phyloP scores from a whole-genome alignment of 2,113 vertebrate genomes.

The Mesitornis unicolor region DNA sequence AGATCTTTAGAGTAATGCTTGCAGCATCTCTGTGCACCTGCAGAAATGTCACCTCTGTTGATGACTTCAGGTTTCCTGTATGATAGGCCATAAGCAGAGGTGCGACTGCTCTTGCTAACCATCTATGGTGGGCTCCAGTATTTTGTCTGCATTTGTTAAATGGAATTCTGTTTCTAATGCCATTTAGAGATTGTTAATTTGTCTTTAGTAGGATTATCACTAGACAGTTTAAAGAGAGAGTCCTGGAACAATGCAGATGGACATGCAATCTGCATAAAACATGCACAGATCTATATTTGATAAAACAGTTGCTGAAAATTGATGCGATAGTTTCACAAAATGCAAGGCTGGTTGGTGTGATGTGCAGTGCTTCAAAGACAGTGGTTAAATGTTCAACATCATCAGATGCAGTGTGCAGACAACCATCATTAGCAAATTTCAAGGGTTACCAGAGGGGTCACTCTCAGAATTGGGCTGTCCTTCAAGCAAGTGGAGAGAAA shows the following conservation, averaged over 20 bases:
- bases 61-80: background rate
- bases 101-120: background rate
- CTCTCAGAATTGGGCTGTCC: background rate
- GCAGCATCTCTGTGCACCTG: background rate
- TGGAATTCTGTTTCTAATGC: slow-evolving; percentile 38
- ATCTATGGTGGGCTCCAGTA: background rate
- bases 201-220: slow-evolving; percentile 22
- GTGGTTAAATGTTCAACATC: background rate
- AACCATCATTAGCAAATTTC: background rate
- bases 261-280: slow-evolving; percentile 40
- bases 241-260: slow-evolving; percentile 48
- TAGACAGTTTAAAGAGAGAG: slow-evolving; percentile 24
- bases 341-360: background rate
- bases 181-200: slow-evolving; percentile 57
- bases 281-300: slow-evolving; percentile 44
- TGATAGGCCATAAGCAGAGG: background rate
- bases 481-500: background rate
- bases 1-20: background rate
- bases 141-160: slow-evolving; percentile 23
- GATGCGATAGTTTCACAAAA: slow-evolving; percentile 50
- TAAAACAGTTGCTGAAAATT: slow-evolving; percentile 26
- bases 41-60: background rate
- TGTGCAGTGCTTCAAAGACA: background rate
- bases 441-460: background rate
- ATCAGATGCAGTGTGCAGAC: background rate